Evolutionary conservation across 2,888 invertebrate species (phyloP), one percentile per base, ranked within the genome.

Genomic region (Drosophila monieri): DNA sequence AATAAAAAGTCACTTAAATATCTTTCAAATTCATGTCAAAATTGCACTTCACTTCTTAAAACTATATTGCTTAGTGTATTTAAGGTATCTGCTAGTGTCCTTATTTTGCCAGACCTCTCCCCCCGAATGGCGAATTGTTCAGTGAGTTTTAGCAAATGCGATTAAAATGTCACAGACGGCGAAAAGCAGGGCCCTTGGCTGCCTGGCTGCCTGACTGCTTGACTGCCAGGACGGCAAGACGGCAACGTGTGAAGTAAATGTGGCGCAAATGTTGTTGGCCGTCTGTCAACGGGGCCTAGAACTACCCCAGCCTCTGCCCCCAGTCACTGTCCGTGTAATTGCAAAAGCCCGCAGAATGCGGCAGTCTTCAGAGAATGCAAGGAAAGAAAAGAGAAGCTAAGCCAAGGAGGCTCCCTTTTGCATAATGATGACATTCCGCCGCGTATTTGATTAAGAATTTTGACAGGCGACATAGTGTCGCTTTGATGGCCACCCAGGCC

Each of bases 91-190:
- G 6, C 49, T 14, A 41, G 27, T 30, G 47, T 15, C 10, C 3
- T 2, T n/a, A 37, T 30, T 9, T 14, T 52, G 3, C 14, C 30
- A 21, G 15, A 49, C 55, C 14, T n/a, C 30, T 55, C 35, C 35
- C 47, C 46, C 27, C 37, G 8, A 14, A 47, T 41, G 78, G 73
- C 75, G 90, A 89, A 90, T 89, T 90, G 90, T 80, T 90, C 90
- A 90, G 73, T 90, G 90, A 88, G 88, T 90, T 88, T 90, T 78
- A 89, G 90, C 89, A 90, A 90, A 90, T 90, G 90, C 90, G 90
- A 90, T 90, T 90, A 90, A 90, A 90, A 90, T 90, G 90, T 90
- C 90, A 80, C 68, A 32, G 53, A 21, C 65, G 52, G 52, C 56
- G 66, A 57, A 41, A 30, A 51, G 64, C 53, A 72, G 73, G 78